phyloP scores from a whole-genome alignment of 1,140 invertebrate species.

The Phymorhynchus buccinoides region DNA sequence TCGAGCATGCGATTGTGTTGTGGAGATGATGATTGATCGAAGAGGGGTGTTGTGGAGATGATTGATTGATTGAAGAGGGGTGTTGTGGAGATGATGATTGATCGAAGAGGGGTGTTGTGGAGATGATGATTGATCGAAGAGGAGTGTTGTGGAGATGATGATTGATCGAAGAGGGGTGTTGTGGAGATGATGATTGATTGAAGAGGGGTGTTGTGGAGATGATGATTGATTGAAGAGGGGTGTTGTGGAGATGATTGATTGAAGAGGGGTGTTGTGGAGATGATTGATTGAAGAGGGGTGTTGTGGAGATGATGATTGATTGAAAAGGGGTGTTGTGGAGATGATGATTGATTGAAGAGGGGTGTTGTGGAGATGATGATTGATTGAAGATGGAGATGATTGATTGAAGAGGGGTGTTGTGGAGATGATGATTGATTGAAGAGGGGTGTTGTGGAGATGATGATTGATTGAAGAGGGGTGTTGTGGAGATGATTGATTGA shows the following conservation, averaged over 20 bases:
- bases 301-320: neutral
- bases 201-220: neutral
- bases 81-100: neutral
- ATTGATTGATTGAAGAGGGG: neutral
- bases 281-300: too few relatives aligned
- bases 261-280: too few relatives aligned
- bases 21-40: neutral
- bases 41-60: neutral
- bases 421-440: too few relatives aligned
- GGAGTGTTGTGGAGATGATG: neutral
- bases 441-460: neutral
- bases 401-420: too few relatives aligned
- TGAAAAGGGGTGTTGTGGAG: neutral
- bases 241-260: too few relatives aligned
- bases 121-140: too few relatives aligned
- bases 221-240: too few relatives aligned
- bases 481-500: neutral
- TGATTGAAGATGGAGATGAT: neutral
- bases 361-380: neutral
- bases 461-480: too few relatives aligned
- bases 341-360: too few relatives aligned
- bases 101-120: too few relatives aligned
- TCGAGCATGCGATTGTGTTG: neutral
- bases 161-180: too few relatives aligned
- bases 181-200: too few relatives aligned